Evolutionary conservation across 2,797 vertebrate species (phyloP).

Genomic region (Merluccius polli): DNA sequence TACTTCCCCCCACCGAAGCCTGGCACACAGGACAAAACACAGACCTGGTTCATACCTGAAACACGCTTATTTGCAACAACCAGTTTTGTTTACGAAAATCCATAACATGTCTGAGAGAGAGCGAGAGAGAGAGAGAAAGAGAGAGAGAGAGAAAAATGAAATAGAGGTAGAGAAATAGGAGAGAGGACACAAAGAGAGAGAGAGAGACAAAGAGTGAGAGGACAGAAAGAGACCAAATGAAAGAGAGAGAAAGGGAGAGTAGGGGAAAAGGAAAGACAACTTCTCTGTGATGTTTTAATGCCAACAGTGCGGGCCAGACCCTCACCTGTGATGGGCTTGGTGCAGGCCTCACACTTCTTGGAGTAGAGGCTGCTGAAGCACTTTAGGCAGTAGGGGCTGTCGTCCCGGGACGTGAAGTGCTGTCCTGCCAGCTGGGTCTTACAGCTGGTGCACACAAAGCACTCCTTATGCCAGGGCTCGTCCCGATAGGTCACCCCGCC

Average conservation of each 20-base stretch:
- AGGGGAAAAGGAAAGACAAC: background rate
- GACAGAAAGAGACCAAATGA: no score
- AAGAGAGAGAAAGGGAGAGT: background rate
- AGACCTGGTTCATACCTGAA: no score
- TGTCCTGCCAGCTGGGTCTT: constrained; percentile 92
- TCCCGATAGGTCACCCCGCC: constrained; percentile 97
- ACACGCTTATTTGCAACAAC: no score
- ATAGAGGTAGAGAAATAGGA: no score
- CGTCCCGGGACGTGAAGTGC: constrained; percentile 96
- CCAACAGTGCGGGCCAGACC: background rate
- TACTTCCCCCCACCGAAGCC: constrained; percentile 97
- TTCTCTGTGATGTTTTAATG: no score
- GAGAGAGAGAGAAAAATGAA: no score
- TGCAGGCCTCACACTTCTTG: constrained; percentile 95
- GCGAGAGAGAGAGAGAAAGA: no score
- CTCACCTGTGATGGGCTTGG: constrained; percentile 94
- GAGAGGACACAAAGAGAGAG: no score
- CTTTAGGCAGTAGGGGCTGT: constrained; percentile 92
- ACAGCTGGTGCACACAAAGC: constrained; percentile 94
- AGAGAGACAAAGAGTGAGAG: no score
- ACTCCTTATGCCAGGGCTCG: constrained; percentile 98
- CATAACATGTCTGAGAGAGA: no score
- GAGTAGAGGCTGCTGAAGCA: constrained; percentile 97
- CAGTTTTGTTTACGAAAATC: no score
- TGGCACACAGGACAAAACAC: no score